Conservation (phyloP, 2,888 invertebrate genomes). For the Ctena decussata region DNA sequence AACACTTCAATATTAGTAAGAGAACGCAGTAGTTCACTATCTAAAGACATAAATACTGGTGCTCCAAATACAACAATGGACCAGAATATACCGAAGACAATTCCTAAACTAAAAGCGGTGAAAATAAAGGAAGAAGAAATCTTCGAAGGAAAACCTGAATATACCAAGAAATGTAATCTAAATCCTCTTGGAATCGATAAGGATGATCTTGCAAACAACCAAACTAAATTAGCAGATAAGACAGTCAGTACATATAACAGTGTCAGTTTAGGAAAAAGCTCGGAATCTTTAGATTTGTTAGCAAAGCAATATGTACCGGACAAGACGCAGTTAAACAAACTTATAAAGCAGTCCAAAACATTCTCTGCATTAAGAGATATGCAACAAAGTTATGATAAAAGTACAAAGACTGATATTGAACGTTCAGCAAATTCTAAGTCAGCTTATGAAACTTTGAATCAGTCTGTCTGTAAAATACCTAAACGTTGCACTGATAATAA, state of each 20-base stretch:
- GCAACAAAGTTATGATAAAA: background rate
- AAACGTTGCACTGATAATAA: background rate
- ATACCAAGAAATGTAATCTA: conserved; percentile 29
- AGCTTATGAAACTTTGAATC: too few relatives aligned
- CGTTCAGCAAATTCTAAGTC: too few relatives aligned
- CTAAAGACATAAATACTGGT: background rate
- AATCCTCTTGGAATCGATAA: background rate
- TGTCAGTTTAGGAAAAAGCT: background rate
- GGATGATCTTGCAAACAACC: background rate
- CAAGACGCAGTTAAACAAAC: background rate
- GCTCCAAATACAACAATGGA: background rate
- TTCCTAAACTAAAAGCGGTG: conserved; percentile 64
- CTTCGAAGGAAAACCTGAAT: conserved; percentile 49
- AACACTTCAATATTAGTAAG: too few relatives aligned
- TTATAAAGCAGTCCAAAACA: background rate
- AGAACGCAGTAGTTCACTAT: background rate
- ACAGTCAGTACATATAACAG: background rate
- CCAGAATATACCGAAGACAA: conserved; percentile 14
- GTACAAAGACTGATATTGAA: too few relatives aligned
- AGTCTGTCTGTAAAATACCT: background rate
- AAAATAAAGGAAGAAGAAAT: conserved; percentile 63
- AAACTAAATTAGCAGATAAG: background rate
- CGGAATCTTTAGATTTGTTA: background rate
- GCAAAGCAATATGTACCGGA: background rate
- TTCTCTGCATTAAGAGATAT: background rate